phyloP scores from a whole-genome alignment of 2,888 invertebrate species.

The Hipparchia sbordonii region DNA sequence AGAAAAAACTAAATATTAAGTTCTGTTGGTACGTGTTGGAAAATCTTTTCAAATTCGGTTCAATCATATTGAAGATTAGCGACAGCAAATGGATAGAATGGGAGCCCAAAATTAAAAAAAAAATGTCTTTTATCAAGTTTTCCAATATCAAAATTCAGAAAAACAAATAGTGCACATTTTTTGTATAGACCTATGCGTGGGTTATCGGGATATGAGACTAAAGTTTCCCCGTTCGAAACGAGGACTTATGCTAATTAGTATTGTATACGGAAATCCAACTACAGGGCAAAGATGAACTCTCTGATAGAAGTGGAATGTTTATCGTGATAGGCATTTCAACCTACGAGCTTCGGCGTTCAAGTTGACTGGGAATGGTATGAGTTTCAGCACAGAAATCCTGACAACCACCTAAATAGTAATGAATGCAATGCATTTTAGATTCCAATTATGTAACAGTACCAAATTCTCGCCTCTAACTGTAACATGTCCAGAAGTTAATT shows the following conservation, averaged over 20 bases:
- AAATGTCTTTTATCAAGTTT: too few species aligned
- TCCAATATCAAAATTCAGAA: too few species aligned
- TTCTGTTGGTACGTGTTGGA: too few species aligned
- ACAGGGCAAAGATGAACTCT: background rate
- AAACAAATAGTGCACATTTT: too few species aligned
- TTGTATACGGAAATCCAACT: background rate
- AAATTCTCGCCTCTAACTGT: background rate
- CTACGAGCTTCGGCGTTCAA: constrained; percentile 60
- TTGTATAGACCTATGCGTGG: too few species aligned
- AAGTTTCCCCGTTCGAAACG: too few species aligned
- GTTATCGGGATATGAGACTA: too few species aligned
- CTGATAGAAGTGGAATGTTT: background rate
- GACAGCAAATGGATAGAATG: too few species aligned
- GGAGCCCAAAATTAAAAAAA: too few species aligned
- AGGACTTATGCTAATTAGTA: background rate
- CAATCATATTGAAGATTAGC: too few species aligned
- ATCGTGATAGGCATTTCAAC: constrained; percentile 51
- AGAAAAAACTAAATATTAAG: too few species aligned
- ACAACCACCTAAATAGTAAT: constrained; percentile 73
- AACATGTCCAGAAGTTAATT: background rate
- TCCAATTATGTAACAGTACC: constrained; percentile 22
- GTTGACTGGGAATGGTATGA: constrained; percentile 74
- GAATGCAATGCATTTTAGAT: constrained; percentile 61
- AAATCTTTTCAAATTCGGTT: too few species aligned
- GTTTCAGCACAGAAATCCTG: constrained; percentile 67